A percentile compares a stretch with the other conserved stretches of the same genome.
These are phyloP conservation scores for Entomobrya multifasciata DNA, from an alignment of 2,888 invertebrate species.

Conservation along the genomic window DNA sequence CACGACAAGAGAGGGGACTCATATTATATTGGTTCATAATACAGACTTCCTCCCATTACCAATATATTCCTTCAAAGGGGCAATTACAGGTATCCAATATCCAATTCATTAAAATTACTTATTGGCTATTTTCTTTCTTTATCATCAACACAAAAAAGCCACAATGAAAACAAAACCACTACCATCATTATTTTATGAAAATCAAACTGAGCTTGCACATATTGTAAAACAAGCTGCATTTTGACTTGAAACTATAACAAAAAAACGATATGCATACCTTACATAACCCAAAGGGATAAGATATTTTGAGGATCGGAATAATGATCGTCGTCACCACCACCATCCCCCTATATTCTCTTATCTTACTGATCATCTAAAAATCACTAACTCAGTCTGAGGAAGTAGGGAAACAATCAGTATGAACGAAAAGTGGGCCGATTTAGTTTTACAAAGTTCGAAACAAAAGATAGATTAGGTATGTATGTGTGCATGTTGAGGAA, in stretches of 20 bases:
- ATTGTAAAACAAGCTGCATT: too few relatives aligned
- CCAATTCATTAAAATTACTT: conserved; percentile 10
- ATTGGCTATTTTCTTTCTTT: conserved; percentile 6
- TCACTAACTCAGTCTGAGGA: conserved; percentile 13
- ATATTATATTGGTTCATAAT: too few relatives aligned
- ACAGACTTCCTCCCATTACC: too few relatives aligned
- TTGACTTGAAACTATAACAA: background rate
- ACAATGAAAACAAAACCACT: conserved; percentile 4
- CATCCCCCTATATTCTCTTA: background rate
- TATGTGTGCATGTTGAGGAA: background rate
- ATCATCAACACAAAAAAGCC: background rate
- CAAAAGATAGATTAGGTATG: background rate
- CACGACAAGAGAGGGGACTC: too few relatives aligned
- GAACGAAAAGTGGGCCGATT: conserved; percentile 37
- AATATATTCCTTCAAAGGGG: too few relatives aligned
- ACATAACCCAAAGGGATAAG: background rate
- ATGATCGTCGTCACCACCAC: background rate
- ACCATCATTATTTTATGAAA: conserved; percentile 6
- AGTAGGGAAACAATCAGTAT: conserved; percentile 3
- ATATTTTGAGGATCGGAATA: background rate
- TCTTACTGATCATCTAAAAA: conserved; percentile 28
- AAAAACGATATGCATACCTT: background rate
- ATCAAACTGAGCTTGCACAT: background rate
- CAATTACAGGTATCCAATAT: background rate
- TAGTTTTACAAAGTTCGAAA: conserved; percentile 29